A percentile compares a stretch with the other conserved stretches of the same genome.
These are phyloP conservation scores for Amblyopsis rosae DNA, from an alignment of 2,113 vertebrate species.

Conservation along the genomic window DNA sequence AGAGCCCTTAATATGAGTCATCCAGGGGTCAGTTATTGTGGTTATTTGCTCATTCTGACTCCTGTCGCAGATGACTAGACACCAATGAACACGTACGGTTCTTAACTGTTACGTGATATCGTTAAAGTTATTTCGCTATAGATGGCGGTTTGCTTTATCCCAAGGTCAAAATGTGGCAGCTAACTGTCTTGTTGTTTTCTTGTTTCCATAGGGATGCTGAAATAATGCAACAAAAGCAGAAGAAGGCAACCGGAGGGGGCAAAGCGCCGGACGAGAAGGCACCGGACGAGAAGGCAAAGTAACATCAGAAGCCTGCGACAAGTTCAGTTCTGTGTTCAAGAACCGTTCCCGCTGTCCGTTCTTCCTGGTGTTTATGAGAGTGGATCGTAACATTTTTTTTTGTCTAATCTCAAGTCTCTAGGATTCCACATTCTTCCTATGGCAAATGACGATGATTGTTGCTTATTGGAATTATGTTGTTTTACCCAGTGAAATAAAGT, in stretches of 20 bases:
- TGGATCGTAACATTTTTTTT: slow-evolving; percentile 43
- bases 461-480: slow-evolving; percentile 46
- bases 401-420: slow-evolving; percentile 59
- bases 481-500: slow-evolving; percentile 55
- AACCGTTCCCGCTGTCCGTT: slow-evolving; percentile 44
- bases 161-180: background rate
- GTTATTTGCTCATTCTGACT: background rate
- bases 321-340: slow-evolving; percentile 28
- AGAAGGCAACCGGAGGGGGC: slow-evolving; percentile 80
- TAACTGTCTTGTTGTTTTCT: slow-evolving; percentile 18
- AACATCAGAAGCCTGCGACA: slow-evolving; percentile 34
- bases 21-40: no score
- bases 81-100: background rate
- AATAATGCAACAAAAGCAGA: slow-evolving; percentile 96
- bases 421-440: slow-evolving; percentile 60
- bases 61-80: background rate
- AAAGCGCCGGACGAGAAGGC: slow-evolving; percentile 15
- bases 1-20: no score
- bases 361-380: slow-evolving; percentile 61
- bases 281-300: slow-evolving; percentile 70
- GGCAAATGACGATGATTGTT: slow-evolving; percentile 62
- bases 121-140: background rate
- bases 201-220: slow-evolving; percentile 86
- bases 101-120: background rate
- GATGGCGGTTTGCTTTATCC: background rate